Evolutionary conservation across 1,140 invertebrate species (phyloP).

Genomic region (Arctopsyche grandis): DNA sequence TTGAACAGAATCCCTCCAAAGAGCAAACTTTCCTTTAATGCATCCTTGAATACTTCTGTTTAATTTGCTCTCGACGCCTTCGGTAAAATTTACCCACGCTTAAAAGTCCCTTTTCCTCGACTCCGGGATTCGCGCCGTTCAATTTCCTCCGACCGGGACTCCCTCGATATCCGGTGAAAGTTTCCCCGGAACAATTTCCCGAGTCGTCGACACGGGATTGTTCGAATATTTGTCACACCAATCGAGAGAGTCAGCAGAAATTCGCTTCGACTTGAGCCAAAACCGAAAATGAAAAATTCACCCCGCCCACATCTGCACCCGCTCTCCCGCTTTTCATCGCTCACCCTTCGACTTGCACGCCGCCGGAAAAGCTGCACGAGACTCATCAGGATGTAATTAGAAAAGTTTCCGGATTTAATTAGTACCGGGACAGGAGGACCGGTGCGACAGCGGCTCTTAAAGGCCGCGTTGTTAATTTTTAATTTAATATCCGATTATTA

Average conservation of each 20-base stretch:
- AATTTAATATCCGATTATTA: neutral
- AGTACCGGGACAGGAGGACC: neutral
- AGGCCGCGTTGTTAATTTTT: neutral
- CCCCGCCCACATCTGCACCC: neutral
- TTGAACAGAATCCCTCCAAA: neutral
- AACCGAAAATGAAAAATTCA: slow-evolving; percentile 4
- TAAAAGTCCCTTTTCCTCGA: neutral
- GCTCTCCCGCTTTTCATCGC: neutral
- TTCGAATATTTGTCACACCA: slow-evolving; percentile 15
- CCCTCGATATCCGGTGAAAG: slow-evolving; percentile 8
- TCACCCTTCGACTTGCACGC: neutral
- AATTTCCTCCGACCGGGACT: neutral
- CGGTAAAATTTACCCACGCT: neutral
- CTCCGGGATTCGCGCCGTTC: neutral
- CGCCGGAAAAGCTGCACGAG: neutral
- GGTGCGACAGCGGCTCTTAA: neutral
- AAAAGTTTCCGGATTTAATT: slow-evolving; percentile 42
- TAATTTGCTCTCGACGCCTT: neutral
- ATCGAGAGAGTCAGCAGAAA: neutral
- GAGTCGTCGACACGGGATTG: slow-evolving; percentile 18
- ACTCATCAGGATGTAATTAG: slow-evolving; percentile 26
- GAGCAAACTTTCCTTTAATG: neutral
- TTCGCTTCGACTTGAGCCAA: neutral
- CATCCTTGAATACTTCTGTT: neutral
- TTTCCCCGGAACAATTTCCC: slow-evolving; percentile 17